Percentiles rank a stretch among this genome's conserved stretches.
Evolutionary conservation across 2,113 vertebrate species (phyloP).

Genomic region (Boulengeromyrus knoepffleri): DNA sequence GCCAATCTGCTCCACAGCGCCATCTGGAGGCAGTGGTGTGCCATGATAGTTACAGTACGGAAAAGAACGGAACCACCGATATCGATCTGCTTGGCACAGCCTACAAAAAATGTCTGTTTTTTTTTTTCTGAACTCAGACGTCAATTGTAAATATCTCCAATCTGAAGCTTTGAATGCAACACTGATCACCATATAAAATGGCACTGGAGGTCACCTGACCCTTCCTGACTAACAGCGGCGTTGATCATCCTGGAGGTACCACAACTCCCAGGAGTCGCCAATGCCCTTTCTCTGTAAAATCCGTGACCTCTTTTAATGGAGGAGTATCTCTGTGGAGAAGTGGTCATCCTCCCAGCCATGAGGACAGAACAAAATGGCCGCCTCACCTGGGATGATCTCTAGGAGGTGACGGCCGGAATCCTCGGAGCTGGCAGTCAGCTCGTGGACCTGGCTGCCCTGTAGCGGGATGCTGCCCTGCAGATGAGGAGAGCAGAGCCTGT

Average conservation of each 20-base stretch:
- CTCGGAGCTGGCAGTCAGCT: constrained; percentile 72
- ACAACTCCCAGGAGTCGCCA: not conserved
- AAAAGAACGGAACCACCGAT: not conserved
- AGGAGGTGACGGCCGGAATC: constrained; percentile 80
- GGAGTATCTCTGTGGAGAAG: not conserved
- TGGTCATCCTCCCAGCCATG: not conserved
- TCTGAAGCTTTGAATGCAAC: not conserved
- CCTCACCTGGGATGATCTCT: constrained; percentile 79
- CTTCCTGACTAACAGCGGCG: constrained; percentile 35
- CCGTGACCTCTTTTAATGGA: not conserved
- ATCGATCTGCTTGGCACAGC: not conserved
- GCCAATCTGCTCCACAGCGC: not conserved
- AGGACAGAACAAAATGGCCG: not conserved
- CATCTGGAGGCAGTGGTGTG: not conserved
- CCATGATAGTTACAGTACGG: not conserved
- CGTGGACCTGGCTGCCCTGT: constrained; percentile 74
- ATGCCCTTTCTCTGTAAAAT: not conserved
- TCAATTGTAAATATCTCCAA: not conserved
- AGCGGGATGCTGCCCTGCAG: constrained; percentile 80
- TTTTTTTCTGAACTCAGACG: not conserved
- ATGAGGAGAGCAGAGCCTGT: not conserved
- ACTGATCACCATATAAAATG: not conserved
- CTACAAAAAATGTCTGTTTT: not conserved
- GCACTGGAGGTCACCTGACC: constrained; percentile 9
- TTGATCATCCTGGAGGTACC: not conserved